Conservation (phyloP, 2,888 invertebrate species). For the Agrenia bidenticulata region DNA sequence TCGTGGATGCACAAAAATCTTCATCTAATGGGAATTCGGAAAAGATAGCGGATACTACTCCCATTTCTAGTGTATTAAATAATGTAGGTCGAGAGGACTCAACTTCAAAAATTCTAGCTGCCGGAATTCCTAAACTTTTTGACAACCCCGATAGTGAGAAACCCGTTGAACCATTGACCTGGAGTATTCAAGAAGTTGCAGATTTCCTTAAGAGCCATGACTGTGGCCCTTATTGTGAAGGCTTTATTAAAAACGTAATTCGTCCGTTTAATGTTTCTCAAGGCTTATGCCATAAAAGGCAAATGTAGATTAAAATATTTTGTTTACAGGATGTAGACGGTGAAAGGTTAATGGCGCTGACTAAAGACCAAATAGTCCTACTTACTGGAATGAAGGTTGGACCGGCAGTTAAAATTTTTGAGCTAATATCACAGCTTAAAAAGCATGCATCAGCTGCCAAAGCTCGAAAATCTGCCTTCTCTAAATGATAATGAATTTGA, state of each 20-base stretch:
- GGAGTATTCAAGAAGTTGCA: slow-evolving; percentile 84
- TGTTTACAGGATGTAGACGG: slow-evolving; percentile 74
- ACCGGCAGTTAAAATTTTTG: slow-evolving; percentile 88
- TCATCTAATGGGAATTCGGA: neutral
- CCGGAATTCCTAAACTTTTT: slow-evolving; percentile 65
- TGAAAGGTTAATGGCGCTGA: slow-evolving; percentile 72
- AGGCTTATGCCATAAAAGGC: neutral
- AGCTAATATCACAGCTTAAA: slow-evolving; percentile 87
- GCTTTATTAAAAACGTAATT: slow-evolving; percentile 62
- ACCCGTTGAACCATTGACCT: slow-evolving; percentile 66
- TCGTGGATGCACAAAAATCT: neutral
- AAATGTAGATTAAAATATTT: slow-evolving; percentile 23
- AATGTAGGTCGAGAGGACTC: slow-evolving; percentile 1
- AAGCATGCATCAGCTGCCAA: slow-evolving; percentile 70
- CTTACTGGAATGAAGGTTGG: slow-evolving; percentile 91
- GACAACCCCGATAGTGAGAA: slow-evolving; percentile 62
- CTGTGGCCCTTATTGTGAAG: slow-evolving; percentile 65
- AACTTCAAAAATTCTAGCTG: slow-evolving; percentile 14
- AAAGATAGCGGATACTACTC: neutral
- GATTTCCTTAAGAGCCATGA: slow-evolving; percentile 88
- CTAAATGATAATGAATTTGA: too few species aligned
- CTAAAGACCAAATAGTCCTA: slow-evolving; percentile 86
- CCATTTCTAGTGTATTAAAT: slow-evolving; percentile 3
- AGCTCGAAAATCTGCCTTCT: neutral
- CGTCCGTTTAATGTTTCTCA: neutral